Conservation (phyloP, 2,888 invertebrate genomes). For the Cryptus armator region DNA sequence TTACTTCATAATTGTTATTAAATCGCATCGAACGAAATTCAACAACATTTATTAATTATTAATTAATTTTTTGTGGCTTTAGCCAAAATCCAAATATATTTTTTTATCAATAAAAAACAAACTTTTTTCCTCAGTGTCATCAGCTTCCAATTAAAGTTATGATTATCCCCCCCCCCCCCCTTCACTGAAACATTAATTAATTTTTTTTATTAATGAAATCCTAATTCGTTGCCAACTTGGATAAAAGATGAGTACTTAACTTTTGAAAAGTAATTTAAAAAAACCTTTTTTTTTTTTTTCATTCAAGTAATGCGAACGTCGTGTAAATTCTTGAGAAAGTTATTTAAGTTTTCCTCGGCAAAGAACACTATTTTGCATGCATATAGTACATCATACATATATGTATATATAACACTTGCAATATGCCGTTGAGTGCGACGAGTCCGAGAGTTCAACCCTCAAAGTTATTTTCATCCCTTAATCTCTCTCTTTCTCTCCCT, state of each 20-base stretch:
- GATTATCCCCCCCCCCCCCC: not conserved
- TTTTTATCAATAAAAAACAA: not conserved
- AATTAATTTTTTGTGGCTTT: no score
- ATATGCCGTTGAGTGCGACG: constrained; percentile 42
- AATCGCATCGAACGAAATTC: no score
- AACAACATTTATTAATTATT: no score
- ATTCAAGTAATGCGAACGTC: not conserved
- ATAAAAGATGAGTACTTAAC: not conserved
- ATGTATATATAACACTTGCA: not conserved
- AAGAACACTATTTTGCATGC: not conserved
- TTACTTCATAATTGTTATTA: no score
- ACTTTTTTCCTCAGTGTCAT: no score
- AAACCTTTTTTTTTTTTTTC: constrained; percentile 1
- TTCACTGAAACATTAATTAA: no score
- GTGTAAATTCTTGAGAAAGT: not conserved
- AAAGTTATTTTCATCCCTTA: constrained; percentile 25
- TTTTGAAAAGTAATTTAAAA: not conserved
- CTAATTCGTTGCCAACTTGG: not conserved
- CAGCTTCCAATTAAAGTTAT: not conserved
- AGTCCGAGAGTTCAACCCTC: constrained; percentile 10
- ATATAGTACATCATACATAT: not conserved
- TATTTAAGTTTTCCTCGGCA: not conserved
- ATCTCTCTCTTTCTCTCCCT: not conserved
- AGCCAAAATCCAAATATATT: no score
- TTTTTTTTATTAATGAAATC: not conserved